A percentile compares a stretch with the other conserved stretches of the same genome.
Conservation (phyloP, 2,888 invertebrate species). For the Epistrophe grossulariae region DNA sequence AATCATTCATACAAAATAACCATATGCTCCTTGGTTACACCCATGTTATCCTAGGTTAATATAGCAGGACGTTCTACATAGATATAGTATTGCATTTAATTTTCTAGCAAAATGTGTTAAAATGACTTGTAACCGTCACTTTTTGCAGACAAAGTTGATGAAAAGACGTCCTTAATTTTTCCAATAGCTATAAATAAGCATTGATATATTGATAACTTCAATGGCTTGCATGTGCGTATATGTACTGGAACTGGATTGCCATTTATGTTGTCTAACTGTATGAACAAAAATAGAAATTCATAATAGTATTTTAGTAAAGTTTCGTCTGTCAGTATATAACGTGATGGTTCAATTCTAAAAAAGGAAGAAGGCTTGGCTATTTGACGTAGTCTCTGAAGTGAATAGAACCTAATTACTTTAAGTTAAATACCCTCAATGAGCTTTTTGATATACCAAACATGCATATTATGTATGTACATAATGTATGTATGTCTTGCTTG, state of each 20-base stretch:
- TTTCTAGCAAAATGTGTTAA: background rate
- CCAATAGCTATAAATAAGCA: constrained; percentile 1
- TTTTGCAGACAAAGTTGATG: constrained; percentile 4
- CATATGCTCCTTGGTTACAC: background rate
- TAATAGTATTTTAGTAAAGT: background rate
- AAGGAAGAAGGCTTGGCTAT: constrained; percentile 56
- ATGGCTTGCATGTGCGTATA: constrained; percentile 13
- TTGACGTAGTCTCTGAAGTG: constrained; percentile 45
- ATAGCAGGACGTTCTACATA: background rate
- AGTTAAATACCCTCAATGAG: constrained; percentile 30
- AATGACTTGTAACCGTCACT: background rate
- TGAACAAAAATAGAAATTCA: constrained; percentile 32
- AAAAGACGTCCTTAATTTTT: constrained; percentile 7
- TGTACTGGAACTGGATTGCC: background rate
- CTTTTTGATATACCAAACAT: background rate
- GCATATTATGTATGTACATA: background rate
- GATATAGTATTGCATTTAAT: background rate
- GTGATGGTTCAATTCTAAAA: constrained; percentile 14
- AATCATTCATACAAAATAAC: background rate
- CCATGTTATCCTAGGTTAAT: constrained; percentile 7
- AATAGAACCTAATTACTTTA: constrained; percentile 51
- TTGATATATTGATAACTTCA: constrained; percentile 12
- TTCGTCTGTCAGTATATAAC: constrained; percentile 32
- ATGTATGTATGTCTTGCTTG: background rate
- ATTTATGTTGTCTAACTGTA: background rate